These are phyloP conservation scores for Premnoplex brunnescens DNA, from an alignment of 2,797 vertebrate species.

Conservation along the genomic window DNA sequence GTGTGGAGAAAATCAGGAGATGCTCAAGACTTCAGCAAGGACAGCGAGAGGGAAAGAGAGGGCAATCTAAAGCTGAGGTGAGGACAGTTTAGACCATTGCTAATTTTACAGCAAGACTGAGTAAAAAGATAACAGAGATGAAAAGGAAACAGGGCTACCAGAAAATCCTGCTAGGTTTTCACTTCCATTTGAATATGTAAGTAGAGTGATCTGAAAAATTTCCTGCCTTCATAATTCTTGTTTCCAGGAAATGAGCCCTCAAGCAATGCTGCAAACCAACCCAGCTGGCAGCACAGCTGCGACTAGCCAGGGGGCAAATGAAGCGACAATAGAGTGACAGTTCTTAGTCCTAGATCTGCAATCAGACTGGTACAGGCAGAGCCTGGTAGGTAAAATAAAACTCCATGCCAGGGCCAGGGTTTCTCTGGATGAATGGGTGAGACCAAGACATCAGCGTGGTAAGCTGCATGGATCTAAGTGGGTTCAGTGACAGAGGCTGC, in stretches of 20 bases:
- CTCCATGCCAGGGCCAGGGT: background rate
- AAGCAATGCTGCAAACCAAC: background rate
- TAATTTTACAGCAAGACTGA: background rate
- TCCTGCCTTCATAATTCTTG: background rate
- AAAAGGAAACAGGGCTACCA: background rate
- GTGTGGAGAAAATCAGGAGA: background rate
- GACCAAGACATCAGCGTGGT: background rate
- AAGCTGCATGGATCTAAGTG: background rate
- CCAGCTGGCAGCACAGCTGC: background rate
- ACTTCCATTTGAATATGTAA: background rate
- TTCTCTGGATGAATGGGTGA: background rate
- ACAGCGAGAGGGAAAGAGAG: background rate
- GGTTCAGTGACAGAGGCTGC: background rate
- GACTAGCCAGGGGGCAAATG: background rate
- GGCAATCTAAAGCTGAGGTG: background rate
- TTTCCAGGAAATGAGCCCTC: slow-evolving; percentile 12
- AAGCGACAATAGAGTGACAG: background rate
- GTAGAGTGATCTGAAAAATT: background rate
- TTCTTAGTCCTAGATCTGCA: background rate
- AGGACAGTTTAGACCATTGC: background rate
- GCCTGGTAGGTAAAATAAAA: background rate
- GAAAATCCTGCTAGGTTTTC: background rate
- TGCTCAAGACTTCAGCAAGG: background rate
- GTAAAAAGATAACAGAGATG: background rate
- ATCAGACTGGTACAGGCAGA: background rate